A percentile compares a stretch with the other conserved stretches of the same genome.
Conservation (phyloP, 2,797 vertebrate genomes). For the Perodicticus potto region DNA sequence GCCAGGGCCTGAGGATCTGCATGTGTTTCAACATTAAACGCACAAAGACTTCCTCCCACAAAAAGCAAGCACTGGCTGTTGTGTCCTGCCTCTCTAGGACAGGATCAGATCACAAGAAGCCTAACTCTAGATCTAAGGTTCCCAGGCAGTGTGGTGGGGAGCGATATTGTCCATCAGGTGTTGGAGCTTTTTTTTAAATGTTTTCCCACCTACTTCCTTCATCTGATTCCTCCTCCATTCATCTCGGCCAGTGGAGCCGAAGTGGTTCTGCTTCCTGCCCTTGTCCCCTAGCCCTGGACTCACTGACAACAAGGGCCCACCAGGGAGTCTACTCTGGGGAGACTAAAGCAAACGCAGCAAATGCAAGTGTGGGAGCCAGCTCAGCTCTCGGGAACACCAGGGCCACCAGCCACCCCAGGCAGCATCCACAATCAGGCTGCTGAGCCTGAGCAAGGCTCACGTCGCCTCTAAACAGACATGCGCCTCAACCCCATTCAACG, state of each 20-base stretch:
- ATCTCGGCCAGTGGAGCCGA: rapidly evolving
- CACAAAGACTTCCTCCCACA: neutral
- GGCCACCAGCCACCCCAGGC: rapidly evolving
- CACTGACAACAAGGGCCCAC: no score
- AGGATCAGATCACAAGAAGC: neutral
- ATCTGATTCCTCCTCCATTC: no score
- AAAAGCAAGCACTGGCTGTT: neutral
- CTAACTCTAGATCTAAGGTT: neutral
- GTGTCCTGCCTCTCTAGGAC: neutral
- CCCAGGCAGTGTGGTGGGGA: rapidly evolving
- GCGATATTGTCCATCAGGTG: rapidly evolving
- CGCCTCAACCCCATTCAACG: neutral
- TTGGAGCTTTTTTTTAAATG: neutral
- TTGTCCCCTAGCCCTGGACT: neutral
- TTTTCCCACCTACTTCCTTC: neutral
- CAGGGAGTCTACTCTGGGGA: neutral
- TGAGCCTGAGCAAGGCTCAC: no score
- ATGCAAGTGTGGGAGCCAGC: rapidly evolving
- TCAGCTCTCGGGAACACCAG: rapidly evolving
- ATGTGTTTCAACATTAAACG: neutral
- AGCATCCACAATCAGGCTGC: neutral
- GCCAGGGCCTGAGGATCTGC: neutral
- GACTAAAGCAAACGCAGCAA: neutral
- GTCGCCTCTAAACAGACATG: rapidly evolving
- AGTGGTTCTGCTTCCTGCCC: neutral